A percentile compares a stretch with the other conserved stretches of the same genome.
Conservation (phyloP, 1,140 invertebrate species). For the Drosophila repleta region DNA sequence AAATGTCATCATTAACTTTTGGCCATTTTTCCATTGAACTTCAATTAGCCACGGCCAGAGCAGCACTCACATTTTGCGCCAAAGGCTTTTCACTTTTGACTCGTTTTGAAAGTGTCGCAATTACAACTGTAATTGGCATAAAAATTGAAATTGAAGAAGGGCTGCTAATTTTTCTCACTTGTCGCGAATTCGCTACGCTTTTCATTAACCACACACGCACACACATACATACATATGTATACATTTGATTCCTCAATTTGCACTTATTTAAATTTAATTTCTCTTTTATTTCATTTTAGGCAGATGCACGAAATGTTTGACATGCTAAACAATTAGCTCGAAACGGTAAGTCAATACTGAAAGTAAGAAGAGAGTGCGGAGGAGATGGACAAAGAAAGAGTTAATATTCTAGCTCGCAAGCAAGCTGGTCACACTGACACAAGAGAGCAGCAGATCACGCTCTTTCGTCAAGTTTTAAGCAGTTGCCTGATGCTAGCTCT, state of each 20-base stretch:
- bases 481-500: background rate
- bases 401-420: background rate
- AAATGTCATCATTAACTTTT: constrained; percentile 73
- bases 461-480: background rate
- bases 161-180: constrained; percentile 22
- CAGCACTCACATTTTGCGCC: constrained; percentile 41
- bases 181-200: background rate
- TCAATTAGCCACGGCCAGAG: constrained; percentile 61
- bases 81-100: constrained; percentile 39
- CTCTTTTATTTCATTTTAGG: constrained; percentile 10
- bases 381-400: background rate
- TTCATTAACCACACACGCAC: constrained; percentile 1
- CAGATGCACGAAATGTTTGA: constrained; percentile 29
- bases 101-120: constrained; percentile 69
- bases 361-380: background rate
- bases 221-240: too few relatives aligned
- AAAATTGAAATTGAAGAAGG: constrained; percentile 8
- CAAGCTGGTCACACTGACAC: background rate
- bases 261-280: constrained; percentile 24
- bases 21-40: constrained; percentile 59
- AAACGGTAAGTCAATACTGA: constrained; percentile 33
- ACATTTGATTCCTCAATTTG: background rate
- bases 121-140: constrained; percentile 67
- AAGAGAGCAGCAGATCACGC: background rate
- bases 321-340: constrained; percentile 19